Evolutionary conservation across 2,113 vertebrate species (phyloP).

Genomic region (Vanacampus margaritifer): DNA sequence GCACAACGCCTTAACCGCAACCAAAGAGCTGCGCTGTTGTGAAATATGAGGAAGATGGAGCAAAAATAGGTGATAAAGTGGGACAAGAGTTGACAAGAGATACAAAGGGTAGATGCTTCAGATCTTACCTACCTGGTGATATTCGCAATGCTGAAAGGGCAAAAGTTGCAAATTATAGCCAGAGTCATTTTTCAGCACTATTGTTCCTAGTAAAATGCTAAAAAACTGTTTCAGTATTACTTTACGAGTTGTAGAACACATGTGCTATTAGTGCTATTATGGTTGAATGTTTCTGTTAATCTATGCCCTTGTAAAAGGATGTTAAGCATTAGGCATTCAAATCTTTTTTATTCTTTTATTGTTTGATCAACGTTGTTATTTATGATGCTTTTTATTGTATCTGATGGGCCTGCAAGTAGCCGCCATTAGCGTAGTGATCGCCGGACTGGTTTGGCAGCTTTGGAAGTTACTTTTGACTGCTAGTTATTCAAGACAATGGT

Average conservation of each 20-base stretch:
- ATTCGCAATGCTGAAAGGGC: conserved; percentile 11
- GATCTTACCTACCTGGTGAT: conserved; percentile 9
- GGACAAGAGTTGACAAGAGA: conserved; percentile 14
- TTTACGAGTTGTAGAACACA: conserved; percentile 23
- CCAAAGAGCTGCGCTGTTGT: neutral
- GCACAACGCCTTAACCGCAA: neutral
- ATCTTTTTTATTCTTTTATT: conserved; percentile 6
- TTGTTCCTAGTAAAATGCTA: conserved; percentile 27
- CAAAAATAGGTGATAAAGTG: conserved; percentile 12
- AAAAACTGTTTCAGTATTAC: conserved; percentile 22
- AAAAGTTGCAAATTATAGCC: conserved; percentile 20
- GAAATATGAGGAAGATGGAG: conserved; percentile 1
- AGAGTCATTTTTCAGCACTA: conserved; percentile 31
- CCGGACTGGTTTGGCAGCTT: conserved; percentile 15
- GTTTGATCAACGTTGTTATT: conserved; percentile 12
- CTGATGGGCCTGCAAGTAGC: conserved; percentile 3
- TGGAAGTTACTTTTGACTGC: conserved; percentile 4
- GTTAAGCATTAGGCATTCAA: conserved; percentile 2
- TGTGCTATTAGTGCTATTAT: conserved; percentile 24
- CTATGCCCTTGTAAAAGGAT: neutral
- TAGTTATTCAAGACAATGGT: conserved; percentile 1
- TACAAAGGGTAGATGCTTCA: conserved; percentile 23
- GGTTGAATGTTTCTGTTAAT: neutral
- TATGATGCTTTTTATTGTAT: neutral
- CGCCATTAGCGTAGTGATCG: conserved; percentile 5